Evolutionary conservation across 2,113 vertebrate genomes (phyloP).

Genomic region (Heloderma charlesbogerti): DNA sequence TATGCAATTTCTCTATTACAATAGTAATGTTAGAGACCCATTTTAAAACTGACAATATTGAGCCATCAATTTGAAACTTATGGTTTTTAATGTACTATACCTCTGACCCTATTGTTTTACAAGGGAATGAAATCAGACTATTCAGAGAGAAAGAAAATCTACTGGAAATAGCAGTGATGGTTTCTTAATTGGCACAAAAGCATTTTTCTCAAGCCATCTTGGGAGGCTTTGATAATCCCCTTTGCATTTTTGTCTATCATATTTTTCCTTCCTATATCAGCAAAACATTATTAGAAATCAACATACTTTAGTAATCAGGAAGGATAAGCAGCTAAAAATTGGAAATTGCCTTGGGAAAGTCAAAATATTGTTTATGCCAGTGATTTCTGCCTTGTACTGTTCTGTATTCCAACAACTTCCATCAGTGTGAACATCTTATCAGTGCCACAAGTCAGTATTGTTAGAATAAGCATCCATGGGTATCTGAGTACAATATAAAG

Average conservation of each 20-base stretch:
- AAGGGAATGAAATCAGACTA: constrained; percentile 7
- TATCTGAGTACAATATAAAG: neutral
- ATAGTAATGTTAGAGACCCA: neutral
- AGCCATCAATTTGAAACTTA: neutral
- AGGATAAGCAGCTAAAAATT: neutral
- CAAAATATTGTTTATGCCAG: neutral
- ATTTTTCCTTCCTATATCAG: neutral
- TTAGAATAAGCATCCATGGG: neutral
- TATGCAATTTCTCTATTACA: neutral
- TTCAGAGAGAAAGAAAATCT: neutral
- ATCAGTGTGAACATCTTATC: neutral
- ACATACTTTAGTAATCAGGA: constrained; percentile 1
- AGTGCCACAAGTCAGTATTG: neutral
- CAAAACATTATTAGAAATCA: neutral
- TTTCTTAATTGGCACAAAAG: neutral
- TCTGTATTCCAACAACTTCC: neutral
- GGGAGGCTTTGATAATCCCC: neutral
- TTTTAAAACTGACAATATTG: neutral
- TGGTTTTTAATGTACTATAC: neutral
- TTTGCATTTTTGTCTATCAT: neutral
- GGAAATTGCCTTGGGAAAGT: neutral
- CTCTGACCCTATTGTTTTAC: neutral
- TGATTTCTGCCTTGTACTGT: neutral
- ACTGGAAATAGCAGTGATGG: neutral
- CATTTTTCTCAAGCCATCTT: neutral